Conservation (phyloP, 2,888 invertebrate genomes). For the Scaptomyza parva region DNA sequence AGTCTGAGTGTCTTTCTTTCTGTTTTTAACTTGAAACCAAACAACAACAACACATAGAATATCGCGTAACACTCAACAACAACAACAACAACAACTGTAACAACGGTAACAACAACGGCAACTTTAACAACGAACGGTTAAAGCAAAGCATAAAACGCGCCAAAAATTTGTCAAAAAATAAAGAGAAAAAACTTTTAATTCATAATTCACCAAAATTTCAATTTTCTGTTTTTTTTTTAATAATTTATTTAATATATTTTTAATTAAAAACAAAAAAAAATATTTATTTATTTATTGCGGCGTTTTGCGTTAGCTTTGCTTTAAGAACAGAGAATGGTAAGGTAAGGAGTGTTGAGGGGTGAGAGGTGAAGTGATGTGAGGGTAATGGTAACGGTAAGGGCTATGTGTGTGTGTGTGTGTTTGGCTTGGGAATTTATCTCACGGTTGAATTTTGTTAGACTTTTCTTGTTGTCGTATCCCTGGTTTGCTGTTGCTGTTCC, state of each 20-base stretch:
- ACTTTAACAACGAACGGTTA: no score
- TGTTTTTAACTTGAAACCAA: background rate
- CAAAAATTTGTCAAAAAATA: constrained; percentile 11
- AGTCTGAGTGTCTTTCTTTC: no score
- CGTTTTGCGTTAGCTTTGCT: constrained; percentile 9
- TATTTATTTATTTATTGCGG: background rate
- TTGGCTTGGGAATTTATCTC: constrained; percentile 15
- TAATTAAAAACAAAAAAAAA: background rate
- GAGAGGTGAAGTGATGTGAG: no score
- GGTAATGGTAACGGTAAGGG: background rate
- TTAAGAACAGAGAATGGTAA: background rate
- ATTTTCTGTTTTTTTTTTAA: background rate
- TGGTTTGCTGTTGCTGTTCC: constrained; percentile 34
- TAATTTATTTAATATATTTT: background rate
- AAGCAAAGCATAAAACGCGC: constrained; percentile 25
- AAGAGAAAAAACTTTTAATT: background rate
- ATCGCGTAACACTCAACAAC: constrained; percentile 19
- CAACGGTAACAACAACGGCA: constrained; percentile 1
- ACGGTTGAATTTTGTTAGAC: constrained; percentile 13
- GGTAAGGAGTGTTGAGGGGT: background rate
- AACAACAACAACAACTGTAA: background rate
- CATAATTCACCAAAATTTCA: background rate
- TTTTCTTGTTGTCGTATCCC: constrained; percentile 8
- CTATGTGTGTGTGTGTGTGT: no score
- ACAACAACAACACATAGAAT: no score